Evolutionary conservation across 2,797 vertebrate genomes (phyloP).

Genomic region (Dromococcyx pavoninus): DNA sequence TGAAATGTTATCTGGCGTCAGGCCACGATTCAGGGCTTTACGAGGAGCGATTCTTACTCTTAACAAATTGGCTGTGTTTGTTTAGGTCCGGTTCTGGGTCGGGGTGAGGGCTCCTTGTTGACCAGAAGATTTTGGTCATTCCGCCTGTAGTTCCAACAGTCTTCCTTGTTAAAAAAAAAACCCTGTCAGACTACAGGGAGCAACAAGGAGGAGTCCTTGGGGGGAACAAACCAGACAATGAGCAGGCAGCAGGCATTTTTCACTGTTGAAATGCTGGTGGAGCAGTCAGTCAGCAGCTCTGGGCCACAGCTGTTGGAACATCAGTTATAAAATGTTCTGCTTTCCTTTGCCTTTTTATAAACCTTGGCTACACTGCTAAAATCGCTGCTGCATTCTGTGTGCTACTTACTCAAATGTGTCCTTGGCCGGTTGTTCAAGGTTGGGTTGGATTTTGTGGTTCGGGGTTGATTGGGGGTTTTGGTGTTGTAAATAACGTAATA

Average conservation of each 20-base stretch:
- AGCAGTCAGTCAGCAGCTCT: background rate
- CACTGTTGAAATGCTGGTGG: background rate
- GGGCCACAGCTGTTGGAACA: constrained; percentile 30
- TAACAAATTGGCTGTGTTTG: background rate
- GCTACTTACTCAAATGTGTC: background rate
- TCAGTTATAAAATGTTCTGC: background rate
- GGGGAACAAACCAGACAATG: background rate
- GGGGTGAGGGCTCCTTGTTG: background rate
- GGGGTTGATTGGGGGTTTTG: background rate
- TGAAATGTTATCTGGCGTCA: constrained; percentile 33
- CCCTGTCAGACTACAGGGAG: background rate
- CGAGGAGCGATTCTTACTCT: background rate
- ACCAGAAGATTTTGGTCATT: background rate
- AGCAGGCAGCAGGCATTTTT: background rate
- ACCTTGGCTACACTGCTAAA: background rate
- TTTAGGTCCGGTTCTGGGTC: background rate
- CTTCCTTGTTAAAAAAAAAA: background rate
- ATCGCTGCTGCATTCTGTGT: background rate
- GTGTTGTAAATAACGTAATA: background rate
- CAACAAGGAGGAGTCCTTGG: background rate
- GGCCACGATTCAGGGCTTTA: constrained; percentile 24
- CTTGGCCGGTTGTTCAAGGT: background rate
- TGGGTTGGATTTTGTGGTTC: background rate
- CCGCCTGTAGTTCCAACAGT: background rate
- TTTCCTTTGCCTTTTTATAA: background rate